These are phyloP conservation scores for Achroia grisella DNA, from an alignment of 1,140 invertebrate species.

Conservation along the genomic window DNA sequence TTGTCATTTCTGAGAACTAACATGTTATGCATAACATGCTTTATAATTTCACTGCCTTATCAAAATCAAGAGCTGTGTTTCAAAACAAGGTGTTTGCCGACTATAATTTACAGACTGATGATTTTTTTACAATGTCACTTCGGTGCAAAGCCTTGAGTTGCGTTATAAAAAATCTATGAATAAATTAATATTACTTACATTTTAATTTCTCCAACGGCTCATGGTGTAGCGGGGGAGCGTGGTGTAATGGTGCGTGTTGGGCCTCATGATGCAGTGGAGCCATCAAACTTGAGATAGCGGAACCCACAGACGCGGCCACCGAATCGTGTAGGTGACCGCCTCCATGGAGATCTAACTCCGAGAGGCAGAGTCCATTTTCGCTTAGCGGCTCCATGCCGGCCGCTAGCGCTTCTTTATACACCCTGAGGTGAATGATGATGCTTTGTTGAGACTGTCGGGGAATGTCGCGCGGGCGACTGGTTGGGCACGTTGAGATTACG, in stretches of 20 bases:
- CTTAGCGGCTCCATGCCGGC: conserved; percentile 77
- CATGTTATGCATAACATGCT: too few species aligned
- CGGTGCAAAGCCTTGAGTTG: too few species aligned
- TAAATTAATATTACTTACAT: conserved; percentile 75
- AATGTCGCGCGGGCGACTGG: conserved; percentile 30
- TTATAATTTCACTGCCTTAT: too few species aligned
- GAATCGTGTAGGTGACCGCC: conserved; percentile 71
- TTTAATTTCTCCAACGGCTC: conserved; percentile 88
- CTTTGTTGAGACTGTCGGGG: conserved; percentile 23
- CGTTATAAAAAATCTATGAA: not conserved
- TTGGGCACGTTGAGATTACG: conserved; percentile 9
- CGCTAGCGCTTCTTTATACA: conserved; percentile 75
- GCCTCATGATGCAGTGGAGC: conserved; percentile 76
- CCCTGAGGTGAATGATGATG: conserved; percentile 71
- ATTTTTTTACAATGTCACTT: too few species aligned
- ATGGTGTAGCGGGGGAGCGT: conserved; percentile 78
- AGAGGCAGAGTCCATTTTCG: conserved; percentile 80
- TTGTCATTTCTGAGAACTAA: too few species aligned
- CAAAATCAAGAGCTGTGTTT: too few species aligned
- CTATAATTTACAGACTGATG: too few species aligned
- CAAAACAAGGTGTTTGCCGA: too few species aligned
- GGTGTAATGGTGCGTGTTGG: conserved; percentile 73
- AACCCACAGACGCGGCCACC: conserved; percentile 78
- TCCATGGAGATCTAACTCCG: conserved; percentile 77
- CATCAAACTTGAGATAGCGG: conserved; percentile 80